Conservation (phyloP, 2,888 invertebrate genomes). For the Hirtodrosophila cameraria region DNA sequence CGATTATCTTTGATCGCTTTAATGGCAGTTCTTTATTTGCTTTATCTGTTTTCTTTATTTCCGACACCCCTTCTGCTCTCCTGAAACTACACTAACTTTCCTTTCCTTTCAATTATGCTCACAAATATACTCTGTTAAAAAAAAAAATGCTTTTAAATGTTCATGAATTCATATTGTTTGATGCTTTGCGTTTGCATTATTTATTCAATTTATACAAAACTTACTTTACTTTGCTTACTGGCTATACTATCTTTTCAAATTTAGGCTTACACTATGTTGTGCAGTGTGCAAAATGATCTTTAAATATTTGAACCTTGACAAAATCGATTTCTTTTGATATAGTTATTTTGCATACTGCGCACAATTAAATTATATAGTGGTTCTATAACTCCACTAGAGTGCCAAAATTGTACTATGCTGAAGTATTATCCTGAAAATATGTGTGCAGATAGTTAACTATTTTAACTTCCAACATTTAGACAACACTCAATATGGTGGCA, state of each 20-base stretch:
- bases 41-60: conserved; percentile 36
- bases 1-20: conserved; percentile 4
- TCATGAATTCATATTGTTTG: conserved; percentile 68
- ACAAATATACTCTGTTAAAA: conserved; percentile 16
- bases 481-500: conserved; percentile 74
- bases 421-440: background rate
- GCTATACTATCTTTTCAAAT: conserved; percentile 55
- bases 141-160: conserved; percentile 67
- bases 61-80: conserved; percentile 28
- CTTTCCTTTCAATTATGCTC: conserved; percentile 8
- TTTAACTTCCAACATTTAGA: conserved; percentile 46
- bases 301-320: background rate
- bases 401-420: conserved; percentile 23
- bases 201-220: conserved; percentile 40
- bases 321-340: background rate
- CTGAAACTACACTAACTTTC: conserved; percentile 7
- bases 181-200: conserved; percentile 69
- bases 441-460: conserved; percentile 1
- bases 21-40: conserved; percentile 16
- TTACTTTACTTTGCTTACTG: conserved; percentile 43
- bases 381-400: conserved; percentile 32
- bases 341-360: conserved; percentile 28
- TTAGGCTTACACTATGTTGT: conserved; percentile 31
- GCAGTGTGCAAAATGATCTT: conserved; percentile 36
- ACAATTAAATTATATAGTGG: conserved; percentile 20